A percentile compares a stretch with the other conserved stretches of the same genome.
Conservation (phyloP, 2,797 vertebrate species). For the Danio albolineatus region DNA sequence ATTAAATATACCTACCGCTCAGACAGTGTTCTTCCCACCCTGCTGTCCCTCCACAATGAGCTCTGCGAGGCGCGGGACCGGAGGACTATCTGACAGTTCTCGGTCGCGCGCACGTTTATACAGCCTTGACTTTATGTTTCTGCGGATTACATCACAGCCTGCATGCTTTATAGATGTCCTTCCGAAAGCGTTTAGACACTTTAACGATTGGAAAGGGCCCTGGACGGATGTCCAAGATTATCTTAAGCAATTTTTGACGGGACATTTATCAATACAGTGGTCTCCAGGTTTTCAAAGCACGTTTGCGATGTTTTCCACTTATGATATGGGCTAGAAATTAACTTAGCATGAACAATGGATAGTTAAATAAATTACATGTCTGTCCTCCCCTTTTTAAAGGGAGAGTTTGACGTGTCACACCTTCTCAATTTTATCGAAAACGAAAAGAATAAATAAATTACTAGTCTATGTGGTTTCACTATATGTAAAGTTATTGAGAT, state of each 20-base stretch:
- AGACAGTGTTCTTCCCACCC: background rate
- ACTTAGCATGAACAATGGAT: background rate
- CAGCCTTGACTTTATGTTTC: background rate
- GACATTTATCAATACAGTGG: background rate
- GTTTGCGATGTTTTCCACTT: background rate
- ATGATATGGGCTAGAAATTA: background rate
- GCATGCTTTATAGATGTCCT: background rate
- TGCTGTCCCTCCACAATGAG: background rate
- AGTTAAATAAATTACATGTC: background rate
- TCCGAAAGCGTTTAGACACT: background rate
- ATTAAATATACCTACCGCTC: slow-evolving; percentile 21
- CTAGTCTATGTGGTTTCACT: too few relatives aligned
- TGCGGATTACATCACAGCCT: slow-evolving; percentile 19
- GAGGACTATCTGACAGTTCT: background rate
- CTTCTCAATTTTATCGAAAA: background rate
- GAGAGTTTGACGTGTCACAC: background rate
- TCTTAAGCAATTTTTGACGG: background rate
- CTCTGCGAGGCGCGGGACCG: slow-evolving; percentile 6
- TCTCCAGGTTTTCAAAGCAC: background rate
- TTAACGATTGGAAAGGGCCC: background rate
- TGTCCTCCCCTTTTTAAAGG: background rate
- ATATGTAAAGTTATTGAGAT: too few relatives aligned
- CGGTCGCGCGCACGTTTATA: slow-evolving; percentile 5
- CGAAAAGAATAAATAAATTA: too few relatives aligned
- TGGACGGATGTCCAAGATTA: background rate